Evolutionary conservation across 2,113 vertebrate species (phyloP), one percentile per base, ranked within the genome.

Genomic region (Rutilus rutilus): DNA sequence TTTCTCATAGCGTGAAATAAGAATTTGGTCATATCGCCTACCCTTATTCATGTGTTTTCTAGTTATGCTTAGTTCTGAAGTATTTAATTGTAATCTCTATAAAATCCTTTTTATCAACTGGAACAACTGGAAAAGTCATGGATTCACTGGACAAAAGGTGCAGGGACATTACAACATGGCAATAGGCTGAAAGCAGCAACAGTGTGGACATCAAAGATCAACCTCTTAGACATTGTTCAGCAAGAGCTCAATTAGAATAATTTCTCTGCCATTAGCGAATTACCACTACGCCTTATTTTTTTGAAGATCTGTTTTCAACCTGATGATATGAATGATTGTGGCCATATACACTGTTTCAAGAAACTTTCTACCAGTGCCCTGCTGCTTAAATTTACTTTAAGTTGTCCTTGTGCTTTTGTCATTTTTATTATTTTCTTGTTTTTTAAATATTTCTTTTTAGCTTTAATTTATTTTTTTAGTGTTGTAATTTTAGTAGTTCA

Each of bases 231-330:
- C 12, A 42, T 5, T 33, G 14, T 78, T 78, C 75, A 42, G 42
- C 42, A 57, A 59, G 77, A 17, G 60, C 47, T 57, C 57, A 64
- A 85, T 65, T 27, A 65, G 57, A 50, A 65, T 42, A 45, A 74
- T 75, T 54, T 69, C n/a, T 47, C 33, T 14, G 76, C 9, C 83
- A 69, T 78, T 57, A 42, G 74, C 84, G 23, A 69, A 85, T 67
- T 77, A 85, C 36, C 62, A 67, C 75, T 33, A n/a, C n/a, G 19
- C 39, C 67, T 78, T 78, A 39, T 69, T 54, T 27, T 84, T 84
- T 84, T 65, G 30, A 64, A 50, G 39, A 14, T 39, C 36, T 84
- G 23, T 12, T 75, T 45, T n/a, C 57, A 77, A 65, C 42, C 27
- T 36, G 42, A 25, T 3, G 9, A 45, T 45, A 50, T 64, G 19